Base-by-base conservation (phyloP, 1,140 invertebrate species). In the Trichoplusia ni region DNA sequence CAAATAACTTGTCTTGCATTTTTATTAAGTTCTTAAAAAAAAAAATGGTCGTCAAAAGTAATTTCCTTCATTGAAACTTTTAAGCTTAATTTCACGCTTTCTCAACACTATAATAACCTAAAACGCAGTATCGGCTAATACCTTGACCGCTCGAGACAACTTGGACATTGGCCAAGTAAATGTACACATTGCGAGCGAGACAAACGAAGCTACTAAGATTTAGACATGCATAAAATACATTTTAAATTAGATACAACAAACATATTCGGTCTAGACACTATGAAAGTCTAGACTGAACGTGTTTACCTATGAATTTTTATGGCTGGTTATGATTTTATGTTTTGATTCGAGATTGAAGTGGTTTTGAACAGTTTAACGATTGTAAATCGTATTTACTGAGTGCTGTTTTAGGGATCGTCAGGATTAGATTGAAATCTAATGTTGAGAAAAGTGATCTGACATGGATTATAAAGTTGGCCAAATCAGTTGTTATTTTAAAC, bases 141-240 rank as follows among this genome's bases (percentile, higher is more conserved):
- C 62, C 49, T 56, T 47, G 40, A 64, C 40, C 62, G 31, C 2
- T 33, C 51, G n/a, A 62, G 49, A 35, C 49, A 27, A 35, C 16
- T 56, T 64, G 62, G 62, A 13, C 9, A 4, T 3, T 8, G 1
- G 18, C 62, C 62, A 64, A 53, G 13, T 42, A 44, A 46, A 53
- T 53, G 47, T 49, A 61, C 58, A 40, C 47, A 53, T 40, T 62
- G 33, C 37, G n/a, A n/a, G n/a, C 40, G 47, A 64, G 62, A 54
- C 27, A 53, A 54, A 46, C 62, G 40, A 35, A 64, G 6, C 23
- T 18, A 42, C 33, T 42, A 64, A 56, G 51, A 64, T 64, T 64
- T 47, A 37, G 49, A 56, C 40, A 47, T 64, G 51, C 62, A 64
- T 44, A 64, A 56, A 64, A 64, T 64, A 53, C 51, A 56, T 54